Conservation (phyloP, 2,888 invertebrate genomes). For the Campoplex nolae region DNA sequence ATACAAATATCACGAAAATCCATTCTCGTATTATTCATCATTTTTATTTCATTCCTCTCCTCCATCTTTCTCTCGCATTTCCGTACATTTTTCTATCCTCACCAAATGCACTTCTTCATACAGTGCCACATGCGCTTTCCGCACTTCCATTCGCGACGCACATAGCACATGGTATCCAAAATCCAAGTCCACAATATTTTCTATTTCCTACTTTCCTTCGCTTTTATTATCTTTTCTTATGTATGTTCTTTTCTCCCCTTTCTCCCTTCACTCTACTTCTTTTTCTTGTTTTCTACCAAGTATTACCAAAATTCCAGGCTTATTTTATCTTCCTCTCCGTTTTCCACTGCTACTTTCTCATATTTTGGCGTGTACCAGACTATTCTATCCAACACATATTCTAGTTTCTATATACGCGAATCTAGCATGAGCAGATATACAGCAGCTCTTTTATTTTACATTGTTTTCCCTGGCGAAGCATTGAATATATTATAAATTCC, state of each 20-base stretch:
- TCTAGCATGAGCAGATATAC: neutral
- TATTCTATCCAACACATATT: neutral
- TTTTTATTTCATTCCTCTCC: neutral
- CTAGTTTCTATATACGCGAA: neutral
- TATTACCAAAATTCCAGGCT: neutral
- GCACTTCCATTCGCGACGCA: conserved; percentile 35
- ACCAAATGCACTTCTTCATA: conserved; percentile 27
- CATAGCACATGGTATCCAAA: neutral
- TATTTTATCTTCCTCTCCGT: conserved; percentile 12
- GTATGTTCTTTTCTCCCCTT: neutral
- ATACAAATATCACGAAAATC: conserved; percentile 18
- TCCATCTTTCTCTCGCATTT: conserved; percentile 21
- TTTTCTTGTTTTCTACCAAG: neutral
- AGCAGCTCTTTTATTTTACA: neutral
- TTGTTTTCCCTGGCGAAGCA: neutral
- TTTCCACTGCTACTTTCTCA: conserved; percentile 6
- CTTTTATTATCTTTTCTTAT: conserved; percentile 16
- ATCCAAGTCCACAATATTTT: conserved; percentile 18
- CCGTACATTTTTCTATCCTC: conserved; percentile 29
- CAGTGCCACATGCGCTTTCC: neutral
- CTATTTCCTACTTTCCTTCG: conserved; percentile 28
- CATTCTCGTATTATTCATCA: conserved; percentile 28
- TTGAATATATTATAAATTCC: neutral
- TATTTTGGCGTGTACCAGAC: neutral
- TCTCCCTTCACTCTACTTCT: conserved; percentile 22